phyloP scores from a whole-genome alignment of 2,888 invertebrate species.

The Apodemia duryi region DNA sequence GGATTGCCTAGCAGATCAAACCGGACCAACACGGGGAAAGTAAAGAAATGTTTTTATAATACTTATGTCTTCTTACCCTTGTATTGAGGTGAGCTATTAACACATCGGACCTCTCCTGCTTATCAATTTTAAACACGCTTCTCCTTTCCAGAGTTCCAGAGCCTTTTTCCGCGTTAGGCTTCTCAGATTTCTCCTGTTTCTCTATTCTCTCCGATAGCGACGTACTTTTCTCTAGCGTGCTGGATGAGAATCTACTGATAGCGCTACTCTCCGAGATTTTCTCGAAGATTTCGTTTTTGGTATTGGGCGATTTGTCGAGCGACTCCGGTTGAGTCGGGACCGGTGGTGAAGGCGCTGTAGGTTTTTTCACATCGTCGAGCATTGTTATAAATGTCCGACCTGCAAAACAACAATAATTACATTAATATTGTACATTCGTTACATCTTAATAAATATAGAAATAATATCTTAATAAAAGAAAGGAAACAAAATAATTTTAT shows the following conservation, averaged over 20 bases:
- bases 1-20: no score
- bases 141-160: conserved; percentile 53
- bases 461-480: no score
- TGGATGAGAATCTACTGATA: conserved; percentile 23
- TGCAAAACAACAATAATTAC: conserved; percentile 30
- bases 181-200: conserved; percentile 30
- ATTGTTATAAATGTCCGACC: conserved; percentile 63
- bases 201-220: conserved; percentile 33
- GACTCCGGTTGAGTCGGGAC: conserved; percentile 30
- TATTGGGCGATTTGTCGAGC: conserved; percentile 40
- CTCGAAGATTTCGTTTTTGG: conserved; percentile 11
- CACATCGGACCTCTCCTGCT: conserved; percentile 50
- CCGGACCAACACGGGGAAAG: no score
- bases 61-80: conserved; percentile 53
- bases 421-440: background rate
- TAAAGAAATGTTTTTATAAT: background rate
- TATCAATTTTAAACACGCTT: conserved; percentile 41
- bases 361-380: conserved; percentile 67
- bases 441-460: background rate
- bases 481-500: no score
- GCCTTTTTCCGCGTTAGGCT: conserved; percentile 37
- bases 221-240: conserved; percentile 17
- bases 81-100: conserved; percentile 68
- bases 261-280: conserved; percentile 16
- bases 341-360: conserved; percentile 45